Base-by-base conservation (phyloP, 2,113 vertebrate species). In the Neolamprologus devosi region DNA sequence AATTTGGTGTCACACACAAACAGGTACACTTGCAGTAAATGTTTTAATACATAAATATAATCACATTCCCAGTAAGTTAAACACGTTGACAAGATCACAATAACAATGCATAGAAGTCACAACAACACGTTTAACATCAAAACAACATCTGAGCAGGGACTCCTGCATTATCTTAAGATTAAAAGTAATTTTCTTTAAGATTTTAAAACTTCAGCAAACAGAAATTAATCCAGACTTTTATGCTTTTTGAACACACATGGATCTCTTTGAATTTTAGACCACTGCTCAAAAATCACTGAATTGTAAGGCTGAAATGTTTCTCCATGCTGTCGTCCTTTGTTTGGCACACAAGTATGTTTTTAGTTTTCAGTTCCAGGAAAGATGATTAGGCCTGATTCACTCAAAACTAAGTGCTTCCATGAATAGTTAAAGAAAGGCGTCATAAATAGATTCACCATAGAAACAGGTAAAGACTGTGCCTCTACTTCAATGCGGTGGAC, bases 41-140 rank as follows among this genome's bases (percentile, higher is more conserved):
- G 5, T 9, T 70, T 70, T 70, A 42, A 70, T 70, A 70, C 12
- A 70, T 4, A 42, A 42, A 1, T 8, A 70, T 5, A 40, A 70
- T 70, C 65, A 70, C 65, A 68, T 4, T 4, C 2, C 21, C 37
- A 42, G 35, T 9, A 70, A 68, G n/a, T 40, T 40, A 4, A 70
- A 70, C 5, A 70, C 0, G 1, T 42, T 40, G 0, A 68, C 11
- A 9, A 9, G 2, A 37, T 68, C 19, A 26, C 7, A 40, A 14
- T 40, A 68, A 40, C 35, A 68, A 23, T 14, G 55, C 55, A 58
- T 58, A 58, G 57, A 60, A 60, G 11, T 70, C n/a, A 70, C 63
- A 70, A 9, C 12, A 70, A 40, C 19, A 40, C 3, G 0, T 70
- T 70, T 40, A 37, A 68, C 63, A 68, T 68, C 33, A 1, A 68